Evolutionary conservation across 92 coral and sea anemone genomes (phyloP).

Genomic region (Bergia puertoricense): DNA sequence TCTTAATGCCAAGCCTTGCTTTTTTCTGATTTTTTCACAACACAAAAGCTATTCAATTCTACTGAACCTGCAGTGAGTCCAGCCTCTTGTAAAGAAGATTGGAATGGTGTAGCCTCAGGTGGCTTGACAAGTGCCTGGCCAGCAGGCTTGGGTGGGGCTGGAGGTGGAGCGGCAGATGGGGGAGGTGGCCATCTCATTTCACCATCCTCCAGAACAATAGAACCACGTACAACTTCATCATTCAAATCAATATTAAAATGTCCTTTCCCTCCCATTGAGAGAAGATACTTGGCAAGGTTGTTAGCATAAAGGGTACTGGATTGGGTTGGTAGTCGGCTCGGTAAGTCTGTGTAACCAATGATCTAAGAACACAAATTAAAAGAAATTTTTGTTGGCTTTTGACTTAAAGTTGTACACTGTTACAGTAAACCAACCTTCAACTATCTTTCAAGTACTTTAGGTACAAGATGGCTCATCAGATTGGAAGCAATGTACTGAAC

Average conservation of each 20-base stretch:
- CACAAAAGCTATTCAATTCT: no score
- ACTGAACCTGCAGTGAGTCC: constrained; percentile 87
- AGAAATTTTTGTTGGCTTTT: neutral
- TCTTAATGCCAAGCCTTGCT: no score
- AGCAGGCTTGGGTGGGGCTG: constrained; percentile 68
- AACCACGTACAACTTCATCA: constrained; percentile 97
- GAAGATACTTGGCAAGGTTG: constrained; percentile 91
- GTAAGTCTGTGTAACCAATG: constrained; percentile 96
- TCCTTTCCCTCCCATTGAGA: constrained; percentile 93
- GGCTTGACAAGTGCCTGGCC: constrained; percentile 73
- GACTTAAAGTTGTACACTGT: neutral
- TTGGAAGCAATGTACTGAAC: no score
- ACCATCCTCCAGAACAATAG: constrained; percentile 92
- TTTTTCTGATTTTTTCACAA: neutral
- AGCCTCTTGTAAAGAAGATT: constrained; percentile 80
- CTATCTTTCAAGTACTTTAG: no score
- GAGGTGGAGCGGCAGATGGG: constrained; percentile 70
- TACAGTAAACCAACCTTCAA: no score
- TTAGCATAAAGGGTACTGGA: constrained; percentile 96
- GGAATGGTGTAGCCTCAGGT: constrained; percentile 84
- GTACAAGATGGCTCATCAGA: no score
- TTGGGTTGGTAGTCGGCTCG: constrained; percentile 96
- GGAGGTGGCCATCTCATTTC: constrained; percentile 99
- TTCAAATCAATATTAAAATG: constrained; percentile 87
- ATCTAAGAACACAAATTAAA: constrained; percentile 55